Evolutionary conservation across 1,140 invertebrate genomes (phyloP).

Genomic region (Cydia fagiglandana): DNA sequence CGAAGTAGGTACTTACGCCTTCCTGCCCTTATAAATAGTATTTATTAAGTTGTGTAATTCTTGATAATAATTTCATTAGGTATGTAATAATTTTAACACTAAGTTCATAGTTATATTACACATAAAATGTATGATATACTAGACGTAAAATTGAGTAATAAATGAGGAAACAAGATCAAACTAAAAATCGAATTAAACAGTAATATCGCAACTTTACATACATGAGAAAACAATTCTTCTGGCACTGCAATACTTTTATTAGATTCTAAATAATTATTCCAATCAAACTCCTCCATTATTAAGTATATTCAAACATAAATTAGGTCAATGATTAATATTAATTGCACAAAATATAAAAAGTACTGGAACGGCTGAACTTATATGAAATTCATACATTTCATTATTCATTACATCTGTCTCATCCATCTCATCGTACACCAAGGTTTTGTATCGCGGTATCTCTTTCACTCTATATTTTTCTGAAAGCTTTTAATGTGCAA

Average conservation of each 20-base stretch:
- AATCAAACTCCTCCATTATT: constrained; percentile 65
- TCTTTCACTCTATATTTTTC: constrained; percentile 32
- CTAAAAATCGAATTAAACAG: constrained; percentile 9
- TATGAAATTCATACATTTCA: constrained; percentile 48
- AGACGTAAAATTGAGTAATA: neutral
- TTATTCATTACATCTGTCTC: too few relatives aligned
- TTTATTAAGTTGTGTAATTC: constrained; percentile 21
- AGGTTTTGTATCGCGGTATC: constrained; percentile 32
- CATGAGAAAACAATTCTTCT: constrained; percentile 76
- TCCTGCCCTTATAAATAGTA: constrained; percentile 2
- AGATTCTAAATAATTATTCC: constrained; percentile 70
- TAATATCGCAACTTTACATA: constrained; percentile 48
- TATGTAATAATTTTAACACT: neutral
- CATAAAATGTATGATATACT: neutral
- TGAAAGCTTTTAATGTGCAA: neutral
- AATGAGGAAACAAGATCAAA: neutral
- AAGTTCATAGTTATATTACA: neutral
- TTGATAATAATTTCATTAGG: neutral
- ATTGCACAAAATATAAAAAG: constrained; percentile 40
- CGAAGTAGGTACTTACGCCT: constrained; percentile 12
- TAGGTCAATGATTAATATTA: constrained; percentile 40
- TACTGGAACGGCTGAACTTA: constrained; percentile 49
- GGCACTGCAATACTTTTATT: constrained; percentile 67
- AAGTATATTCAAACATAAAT: constrained; percentile 36
- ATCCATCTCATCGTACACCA: constrained; percentile 37